Percentiles rank a stretch among this genome's conserved stretches.
phyloP scores from a whole-genome alignment of 1,140 invertebrate species.

The Acromyrmex echinatior region DNA sequence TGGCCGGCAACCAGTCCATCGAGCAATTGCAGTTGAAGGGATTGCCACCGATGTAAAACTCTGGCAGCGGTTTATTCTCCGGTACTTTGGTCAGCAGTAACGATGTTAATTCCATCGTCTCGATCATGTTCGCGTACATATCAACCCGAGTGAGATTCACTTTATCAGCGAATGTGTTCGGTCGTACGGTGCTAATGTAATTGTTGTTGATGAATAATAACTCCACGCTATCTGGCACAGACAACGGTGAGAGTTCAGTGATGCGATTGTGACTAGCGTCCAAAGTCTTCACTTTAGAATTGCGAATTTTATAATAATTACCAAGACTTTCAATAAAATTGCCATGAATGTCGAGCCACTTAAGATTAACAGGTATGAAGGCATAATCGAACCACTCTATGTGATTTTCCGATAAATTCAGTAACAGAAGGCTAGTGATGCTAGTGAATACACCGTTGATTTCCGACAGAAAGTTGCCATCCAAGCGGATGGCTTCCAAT shows the following conservation, averaged over 20 bases:
- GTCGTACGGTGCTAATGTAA: slow-evolving; percentile 91
- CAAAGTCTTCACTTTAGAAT: slow-evolving; percentile 91
- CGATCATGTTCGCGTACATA: slow-evolving; percentile 95
- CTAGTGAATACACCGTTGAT: slow-evolving; percentile 95
- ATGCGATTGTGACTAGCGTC: slow-evolving; percentile 96
- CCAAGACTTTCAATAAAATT: slow-evolving; percentile 95
- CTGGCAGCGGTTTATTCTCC: slow-evolving; percentile 90
- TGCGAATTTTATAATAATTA: slow-evolving; percentile 94
- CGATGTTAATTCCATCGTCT: slow-evolving; percentile 93
- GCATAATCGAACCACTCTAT: slow-evolving; percentile 96
- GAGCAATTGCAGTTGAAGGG: slow-evolving; percentile 96
- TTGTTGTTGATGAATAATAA: slow-evolving; percentile 96
- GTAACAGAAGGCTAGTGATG: slow-evolving; percentile 92
- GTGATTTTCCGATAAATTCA: slow-evolving; percentile 97
- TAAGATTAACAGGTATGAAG: slow-evolving; percentile 94
- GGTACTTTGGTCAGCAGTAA: slow-evolving; percentile 91
- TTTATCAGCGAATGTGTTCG: slow-evolving; percentile 95
- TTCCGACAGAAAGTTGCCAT: slow-evolving; percentile 94
- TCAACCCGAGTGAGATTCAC: slow-evolving; percentile 94
- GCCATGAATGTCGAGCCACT: slow-evolving; percentile 96
- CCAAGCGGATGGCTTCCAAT: slow-evolving; percentile 94
- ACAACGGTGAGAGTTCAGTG: slow-evolving; percentile 91
- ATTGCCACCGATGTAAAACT: slow-evolving; percentile 96
- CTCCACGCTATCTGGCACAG: slow-evolving; percentile 96
- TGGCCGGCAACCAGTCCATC: slow-evolving; percentile 96